Base-by-base conservation (phyloP, 2,113 vertebrate genomes). In the Nerophis lumbriciformis region DNA sequence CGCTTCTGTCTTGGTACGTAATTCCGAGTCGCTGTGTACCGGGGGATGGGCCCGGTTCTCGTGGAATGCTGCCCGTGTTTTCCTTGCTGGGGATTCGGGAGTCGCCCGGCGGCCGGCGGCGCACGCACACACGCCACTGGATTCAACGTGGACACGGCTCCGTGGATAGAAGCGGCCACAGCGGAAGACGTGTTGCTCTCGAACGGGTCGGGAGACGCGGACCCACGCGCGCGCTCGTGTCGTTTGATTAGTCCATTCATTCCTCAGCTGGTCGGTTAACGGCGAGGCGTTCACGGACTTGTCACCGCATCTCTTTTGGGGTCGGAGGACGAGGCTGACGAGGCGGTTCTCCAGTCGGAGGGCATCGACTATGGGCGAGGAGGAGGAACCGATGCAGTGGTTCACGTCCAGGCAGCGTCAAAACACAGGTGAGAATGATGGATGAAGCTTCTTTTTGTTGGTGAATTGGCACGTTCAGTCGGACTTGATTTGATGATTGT, bases 331-430 rank as follows among this genome's bases (percentile, higher is more conserved):
- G 65, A 38, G 68, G 53, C 61, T 57, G 75, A 57, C n/a, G 9
- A 80, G 67, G 77, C 64, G 69, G 59, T 58, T 74, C 75, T 69
- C 61, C 76, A 58, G 53, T 56, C 68, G 77, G 69, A 51, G 55
- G 75, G 87, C 88, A 89, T 28, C 28, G 28, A 28, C 28, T 69
- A 88, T 90, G 90, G 89, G 86, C 87, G 76, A 74, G 77, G 77
- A 78, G 85, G 75, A 71, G 79, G 83, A 84, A 81, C 82, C 73
- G 69, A 80, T 76, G 84, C 80, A 83, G 83, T 74, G 84, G 88
- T 74, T 88, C 78, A 83, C 69, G 73, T 69, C 72, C 71, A 78
- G 84, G 80, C 83, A 74, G 72, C 78, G 78, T 87, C 77, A 87
- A 79, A 78, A 88, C 63, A 83, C 89, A 90, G 89, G 89, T 90